Evolutionary conservation across 1,140 invertebrate species (phyloP).

Genomic region (Conopomorpha cramerella): DNA sequence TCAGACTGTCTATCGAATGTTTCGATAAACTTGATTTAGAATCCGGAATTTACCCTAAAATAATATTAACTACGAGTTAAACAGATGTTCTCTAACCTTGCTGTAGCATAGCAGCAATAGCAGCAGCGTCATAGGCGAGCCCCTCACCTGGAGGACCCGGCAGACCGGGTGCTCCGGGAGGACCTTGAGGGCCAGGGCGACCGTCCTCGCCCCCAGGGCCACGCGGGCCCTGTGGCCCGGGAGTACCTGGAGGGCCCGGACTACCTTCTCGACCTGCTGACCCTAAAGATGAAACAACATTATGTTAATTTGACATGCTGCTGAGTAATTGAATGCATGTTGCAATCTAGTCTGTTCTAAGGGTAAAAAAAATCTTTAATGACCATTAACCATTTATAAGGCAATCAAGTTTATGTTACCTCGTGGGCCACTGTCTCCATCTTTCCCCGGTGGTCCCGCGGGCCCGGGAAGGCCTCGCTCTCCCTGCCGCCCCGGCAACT

Average conservation of each 20-base stretch:
- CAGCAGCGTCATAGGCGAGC: conserved; percentile 74
- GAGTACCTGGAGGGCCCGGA: conserved; percentile 71
- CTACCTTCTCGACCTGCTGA: conserved; percentile 73
- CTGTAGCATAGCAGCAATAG: conserved; percentile 73
- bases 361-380: no score
- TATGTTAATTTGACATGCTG: no score
- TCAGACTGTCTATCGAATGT: no score
- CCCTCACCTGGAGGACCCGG: conserved; percentile 76
- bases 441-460: conserved; percentile 73
- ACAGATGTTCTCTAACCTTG: conserved; percentile 39
- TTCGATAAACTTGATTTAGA: no score
- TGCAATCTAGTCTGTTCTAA: no score
- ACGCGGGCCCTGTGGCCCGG: conserved; percentile 69
- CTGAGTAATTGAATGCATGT: no score
- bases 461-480: conserved; percentile 68
- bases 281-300: no score
- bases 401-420: no score
- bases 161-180: conserved; percentile 72
- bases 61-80: not conserved
- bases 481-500: conserved; percentile 60
- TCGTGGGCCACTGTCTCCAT: conserved; percentile 74
- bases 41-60: no score
- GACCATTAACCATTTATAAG: no score
- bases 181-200: conserved; percentile 69
- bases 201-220: conserved; percentile 72